phyloP scores from a whole-genome alignment of 2,113 vertebrate species.

The Tragelaphus buxtoni region DNA sequence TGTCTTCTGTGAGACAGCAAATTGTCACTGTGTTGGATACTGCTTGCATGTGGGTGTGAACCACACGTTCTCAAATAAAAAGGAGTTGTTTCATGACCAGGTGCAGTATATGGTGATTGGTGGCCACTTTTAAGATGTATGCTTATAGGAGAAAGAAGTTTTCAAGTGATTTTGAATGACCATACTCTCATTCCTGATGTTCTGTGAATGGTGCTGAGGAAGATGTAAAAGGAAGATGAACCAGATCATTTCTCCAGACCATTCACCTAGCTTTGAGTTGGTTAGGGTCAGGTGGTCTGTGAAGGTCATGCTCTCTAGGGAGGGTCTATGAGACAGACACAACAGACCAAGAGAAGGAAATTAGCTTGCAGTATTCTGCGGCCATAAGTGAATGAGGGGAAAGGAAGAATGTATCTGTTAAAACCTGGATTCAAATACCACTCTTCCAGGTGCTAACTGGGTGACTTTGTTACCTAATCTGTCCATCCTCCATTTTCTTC shows the following conservation, averaged over 20 bases:
- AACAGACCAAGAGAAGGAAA: not conserved
- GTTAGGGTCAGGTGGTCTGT: not conserved
- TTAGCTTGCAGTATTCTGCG: not conserved
- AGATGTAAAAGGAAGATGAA: not conserved
- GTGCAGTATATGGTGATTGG: not conserved
- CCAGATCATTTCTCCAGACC: not conserved
- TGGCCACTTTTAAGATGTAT: not conserved
- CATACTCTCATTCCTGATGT: not conserved
- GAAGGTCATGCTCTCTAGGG: not conserved
- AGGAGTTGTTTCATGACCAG: not conserved
- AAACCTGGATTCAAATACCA: not conserved
- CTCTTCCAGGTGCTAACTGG: not conserved
- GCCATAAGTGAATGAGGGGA: not conserved
- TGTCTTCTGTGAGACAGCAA: not conserved
- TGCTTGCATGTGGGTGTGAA: not conserved
- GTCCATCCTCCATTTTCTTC: not conserved
- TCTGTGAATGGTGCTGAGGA: not conserved
- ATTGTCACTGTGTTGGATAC: not conserved
- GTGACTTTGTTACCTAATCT: not conserved
- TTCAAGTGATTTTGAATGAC: not conserved
- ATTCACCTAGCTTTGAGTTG: not conserved
- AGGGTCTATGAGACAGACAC: not conserved
- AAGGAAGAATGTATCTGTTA: not conserved
- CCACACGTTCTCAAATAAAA: not conserved
- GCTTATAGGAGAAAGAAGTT: not conserved